Evolutionary conservation across 2,113 vertebrate species (phyloP).

Genomic region (Pitta sordida): DNA sequence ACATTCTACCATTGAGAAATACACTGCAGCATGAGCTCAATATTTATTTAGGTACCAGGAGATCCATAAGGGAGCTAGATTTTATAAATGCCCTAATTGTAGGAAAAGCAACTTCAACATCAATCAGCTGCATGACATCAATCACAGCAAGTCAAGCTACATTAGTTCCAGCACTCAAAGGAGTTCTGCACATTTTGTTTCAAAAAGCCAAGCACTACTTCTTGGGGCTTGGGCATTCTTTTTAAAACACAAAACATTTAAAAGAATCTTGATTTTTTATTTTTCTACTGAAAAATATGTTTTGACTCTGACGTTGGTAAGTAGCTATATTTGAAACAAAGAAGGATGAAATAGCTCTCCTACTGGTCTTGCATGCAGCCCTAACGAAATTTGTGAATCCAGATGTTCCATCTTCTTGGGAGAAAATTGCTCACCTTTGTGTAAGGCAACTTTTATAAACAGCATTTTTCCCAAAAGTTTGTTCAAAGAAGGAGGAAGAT

Average conservation of each 20-base stretch:
- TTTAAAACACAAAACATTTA: not conserved
- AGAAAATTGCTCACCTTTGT: not conserved
- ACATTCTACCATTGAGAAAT: not conserved
- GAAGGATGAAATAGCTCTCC: not conserved
- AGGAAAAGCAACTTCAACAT: slow-evolving; percentile 17
- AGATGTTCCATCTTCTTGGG: not conserved
- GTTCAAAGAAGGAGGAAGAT: not conserved
- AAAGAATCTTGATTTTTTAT: not conserved
- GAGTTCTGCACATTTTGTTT: not conserved
- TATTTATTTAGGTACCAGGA: slow-evolving; percentile 10
- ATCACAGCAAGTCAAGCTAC: slow-evolving; percentile 7
- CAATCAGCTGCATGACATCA: slow-evolving; percentile 11
- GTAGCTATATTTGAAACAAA: not conserved
- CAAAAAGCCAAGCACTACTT: not conserved
- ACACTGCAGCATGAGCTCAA: not conserved
- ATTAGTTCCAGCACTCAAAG: slow-evolving; percentile 2
- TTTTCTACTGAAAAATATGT: not conserved
- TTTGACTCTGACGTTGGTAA: not conserved
- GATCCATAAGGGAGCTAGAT: slow-evolving; percentile 1
- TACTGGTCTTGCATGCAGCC: not conserved
- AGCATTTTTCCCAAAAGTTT: not conserved
- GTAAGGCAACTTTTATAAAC: not conserved
- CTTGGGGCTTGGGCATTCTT: not conserved
- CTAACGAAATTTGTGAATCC: not conserved
- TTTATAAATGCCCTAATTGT: slow-evolving; percentile 17